Evolutionary conservation across 2,888 invertebrate species (phyloP).

Genomic region (Pantelozetes paolii): DNA sequence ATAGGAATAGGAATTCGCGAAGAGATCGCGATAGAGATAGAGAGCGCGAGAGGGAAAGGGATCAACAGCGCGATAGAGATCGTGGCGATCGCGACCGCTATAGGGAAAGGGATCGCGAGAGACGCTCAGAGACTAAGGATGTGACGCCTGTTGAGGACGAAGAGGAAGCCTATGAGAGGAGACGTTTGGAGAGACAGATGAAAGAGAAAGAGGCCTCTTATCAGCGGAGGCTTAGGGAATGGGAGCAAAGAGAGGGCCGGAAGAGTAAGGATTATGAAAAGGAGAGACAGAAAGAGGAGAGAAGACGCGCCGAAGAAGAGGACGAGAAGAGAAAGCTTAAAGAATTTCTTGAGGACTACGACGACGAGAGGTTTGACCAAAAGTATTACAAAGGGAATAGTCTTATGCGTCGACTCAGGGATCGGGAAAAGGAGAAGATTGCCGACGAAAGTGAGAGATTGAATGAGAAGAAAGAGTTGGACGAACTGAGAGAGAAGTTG

Average conservation of each 20-base stretch:
- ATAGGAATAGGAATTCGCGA: slow-evolving; percentile 42
- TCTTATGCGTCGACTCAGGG: slow-evolving; percentile 80
- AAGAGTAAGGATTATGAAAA: slow-evolving; percentile 85
- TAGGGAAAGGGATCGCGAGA: slow-evolving; percentile 49
- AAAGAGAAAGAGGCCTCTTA: slow-evolving; percentile 95
- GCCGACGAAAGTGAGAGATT: slow-evolving; percentile 82
- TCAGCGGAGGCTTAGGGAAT: slow-evolving; percentile 64
- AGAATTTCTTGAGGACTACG: slow-evolving; percentile 98
- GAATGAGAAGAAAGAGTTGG: slow-evolving; percentile 81
- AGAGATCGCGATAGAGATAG: slow-evolving; percentile 43
- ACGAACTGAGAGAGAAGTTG: slow-evolving; percentile 72
- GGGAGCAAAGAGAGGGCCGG: slow-evolving; percentile 85
- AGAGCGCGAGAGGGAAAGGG: slow-evolving; percentile 44
- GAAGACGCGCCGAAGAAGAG: slow-evolving; percentile 76
- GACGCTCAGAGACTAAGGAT: slow-evolving; percentile 44
- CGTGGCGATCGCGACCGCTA: slow-evolving; percentile 43
- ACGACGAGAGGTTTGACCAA: slow-evolving; percentile 78
- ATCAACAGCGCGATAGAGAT: slow-evolving; percentile 43
- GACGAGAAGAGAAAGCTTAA: slow-evolving; percentile 88
- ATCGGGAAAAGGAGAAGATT: slow-evolving; percentile 88
- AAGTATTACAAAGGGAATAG: slow-evolving; percentile 66
- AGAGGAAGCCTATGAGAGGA: slow-evolving; percentile 84
- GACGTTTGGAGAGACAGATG: slow-evolving; percentile 81
- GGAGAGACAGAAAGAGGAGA: slow-evolving; percentile 75
- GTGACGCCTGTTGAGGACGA: slow-evolving; percentile 39